Evolutionary conservation across 2,113 vertebrate species (phyloP).

Genomic region (Cinclus mexicanus): DNA sequence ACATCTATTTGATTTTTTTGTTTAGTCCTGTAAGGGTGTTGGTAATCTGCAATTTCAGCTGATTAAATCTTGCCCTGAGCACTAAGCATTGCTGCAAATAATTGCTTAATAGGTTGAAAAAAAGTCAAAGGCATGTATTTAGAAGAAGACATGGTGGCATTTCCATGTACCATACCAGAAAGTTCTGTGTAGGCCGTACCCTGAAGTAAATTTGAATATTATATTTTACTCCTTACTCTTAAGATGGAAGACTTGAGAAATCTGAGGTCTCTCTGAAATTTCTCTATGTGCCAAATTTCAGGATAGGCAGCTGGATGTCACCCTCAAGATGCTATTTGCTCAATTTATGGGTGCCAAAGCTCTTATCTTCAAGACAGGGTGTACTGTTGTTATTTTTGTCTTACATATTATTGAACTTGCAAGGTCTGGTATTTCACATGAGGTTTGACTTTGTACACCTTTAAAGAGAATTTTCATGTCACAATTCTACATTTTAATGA

Average conservation of each 20-base stretch:
- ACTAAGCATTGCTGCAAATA: not conserved
- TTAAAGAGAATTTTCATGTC: not conserved
- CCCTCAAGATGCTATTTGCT: not conserved
- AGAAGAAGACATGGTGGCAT: not conserved
- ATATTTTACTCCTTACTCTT: not conserved
- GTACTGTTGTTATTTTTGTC: not conserved
- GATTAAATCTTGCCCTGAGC: not conserved
- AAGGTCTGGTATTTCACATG: not conserved
- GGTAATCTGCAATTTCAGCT: not conserved
- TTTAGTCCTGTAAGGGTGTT: not conserved
- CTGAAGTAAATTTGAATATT: not conserved
- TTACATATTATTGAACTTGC: not conserved
- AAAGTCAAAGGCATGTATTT: not conserved
- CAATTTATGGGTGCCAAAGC: not conserved
- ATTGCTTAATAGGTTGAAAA: not conserved
- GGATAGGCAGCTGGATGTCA: not conserved
- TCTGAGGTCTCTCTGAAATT: not conserved
- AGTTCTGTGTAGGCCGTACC: not conserved
- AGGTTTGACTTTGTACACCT: not conserved
- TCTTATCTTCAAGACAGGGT: not conserved
- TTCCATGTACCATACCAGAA: not conserved
- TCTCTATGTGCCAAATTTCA: not conserved
- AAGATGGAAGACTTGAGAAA: not conserved
- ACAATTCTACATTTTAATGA: not conserved
- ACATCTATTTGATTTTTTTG: not conserved